These are phyloP conservation scores for Semotilus atromaculatus DNA, from an alignment of 2,797 vertebrate species.

Conservation along the genomic window DNA sequence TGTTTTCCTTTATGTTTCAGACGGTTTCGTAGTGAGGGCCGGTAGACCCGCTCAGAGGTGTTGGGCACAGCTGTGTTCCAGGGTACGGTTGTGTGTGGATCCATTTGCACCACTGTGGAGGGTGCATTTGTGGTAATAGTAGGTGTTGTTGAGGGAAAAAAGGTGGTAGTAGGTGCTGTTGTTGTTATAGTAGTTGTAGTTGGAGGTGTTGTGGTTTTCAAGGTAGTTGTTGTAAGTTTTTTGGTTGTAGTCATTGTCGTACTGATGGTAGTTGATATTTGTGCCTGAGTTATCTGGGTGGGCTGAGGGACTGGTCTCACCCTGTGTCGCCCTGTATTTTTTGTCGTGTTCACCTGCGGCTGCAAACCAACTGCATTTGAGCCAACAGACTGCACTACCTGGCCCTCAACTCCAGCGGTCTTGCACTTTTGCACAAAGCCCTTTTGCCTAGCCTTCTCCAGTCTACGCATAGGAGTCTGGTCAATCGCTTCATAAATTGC, in stretches of 20 bases:
- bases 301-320: conserved; percentile 63
- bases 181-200: conserved; percentile 38
- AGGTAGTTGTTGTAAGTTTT: conserved; percentile 65
- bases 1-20: conserved; percentile 75
- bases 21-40: conserved; percentile 57
- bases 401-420: conserved; percentile 83
- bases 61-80: conserved; percentile 53
- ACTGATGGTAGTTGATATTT: conserved; percentile 7
- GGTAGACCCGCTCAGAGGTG: conserved; percentile 68
- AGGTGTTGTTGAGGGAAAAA: conserved; percentile 31
- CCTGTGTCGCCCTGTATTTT: conserved; percentile 60
- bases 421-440: conserved; percentile 87
- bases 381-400: conserved; percentile 71
- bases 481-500: conserved; percentile 87
- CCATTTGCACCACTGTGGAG: conserved; percentile 62
- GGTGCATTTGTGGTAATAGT: conserved; percentile 70
- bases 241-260: conserved; percentile 40
- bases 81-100: conserved; percentile 59
- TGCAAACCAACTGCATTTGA: not conserved
- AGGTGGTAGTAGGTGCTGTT: conserved; percentile 55
- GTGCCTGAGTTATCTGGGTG: conserved; percentile 40
- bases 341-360: conserved; percentile 34
- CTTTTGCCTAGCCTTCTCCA: conserved; percentile 87
- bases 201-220: conserved; percentile 41
- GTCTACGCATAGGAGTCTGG: conserved; percentile 80